Conservation (phyloP, 2,888 invertebrate species). For the Lymantria monacha region DNA sequence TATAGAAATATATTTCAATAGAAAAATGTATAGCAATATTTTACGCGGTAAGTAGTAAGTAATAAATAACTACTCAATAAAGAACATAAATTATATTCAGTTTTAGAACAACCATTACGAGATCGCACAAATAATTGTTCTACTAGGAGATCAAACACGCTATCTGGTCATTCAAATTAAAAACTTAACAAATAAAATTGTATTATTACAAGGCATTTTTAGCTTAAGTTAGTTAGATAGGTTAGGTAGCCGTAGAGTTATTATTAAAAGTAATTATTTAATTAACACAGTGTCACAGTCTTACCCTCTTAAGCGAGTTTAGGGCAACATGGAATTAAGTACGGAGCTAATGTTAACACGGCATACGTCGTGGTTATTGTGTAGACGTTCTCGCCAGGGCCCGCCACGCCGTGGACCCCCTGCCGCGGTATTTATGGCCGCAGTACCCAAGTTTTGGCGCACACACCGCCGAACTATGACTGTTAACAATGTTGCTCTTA, state of each 20-base stretch:
- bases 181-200: too few species aligned
- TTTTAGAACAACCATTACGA: too few species aligned
- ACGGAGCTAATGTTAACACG: conserved; percentile 77
- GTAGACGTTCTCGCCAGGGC: conserved; percentile 31
- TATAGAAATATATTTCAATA: too few species aligned
- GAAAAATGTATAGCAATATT: too few species aligned
- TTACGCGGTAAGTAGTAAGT: too few species aligned
- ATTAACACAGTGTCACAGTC: conserved; percentile 76
- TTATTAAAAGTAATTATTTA: conserved; percentile 81
- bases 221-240: conserved; percentile 12
- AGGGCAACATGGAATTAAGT: conserved; percentile 79
- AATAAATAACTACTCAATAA: too few species aligned
- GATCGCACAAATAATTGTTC: too few species aligned
- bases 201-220: too few species aligned
- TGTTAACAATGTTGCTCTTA: conserved; percentile 76
- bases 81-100: too few species aligned
- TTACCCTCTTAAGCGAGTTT: conserved; percentile 79
- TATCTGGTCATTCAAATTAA: too few species aligned
- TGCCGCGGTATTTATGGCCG: conserved; percentile 74
- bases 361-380: conserved; percentile 76
- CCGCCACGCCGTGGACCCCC: conserved; percentile 52
- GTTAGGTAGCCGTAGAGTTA: conserved; percentile 57
- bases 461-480: conserved; percentile 74
- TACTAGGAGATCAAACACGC: too few species aligned
- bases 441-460: conserved; percentile 75